phyloP scores from a whole-genome alignment of 2,797 vertebrate species.

The Yasuhikotakia modesta region DNA sequence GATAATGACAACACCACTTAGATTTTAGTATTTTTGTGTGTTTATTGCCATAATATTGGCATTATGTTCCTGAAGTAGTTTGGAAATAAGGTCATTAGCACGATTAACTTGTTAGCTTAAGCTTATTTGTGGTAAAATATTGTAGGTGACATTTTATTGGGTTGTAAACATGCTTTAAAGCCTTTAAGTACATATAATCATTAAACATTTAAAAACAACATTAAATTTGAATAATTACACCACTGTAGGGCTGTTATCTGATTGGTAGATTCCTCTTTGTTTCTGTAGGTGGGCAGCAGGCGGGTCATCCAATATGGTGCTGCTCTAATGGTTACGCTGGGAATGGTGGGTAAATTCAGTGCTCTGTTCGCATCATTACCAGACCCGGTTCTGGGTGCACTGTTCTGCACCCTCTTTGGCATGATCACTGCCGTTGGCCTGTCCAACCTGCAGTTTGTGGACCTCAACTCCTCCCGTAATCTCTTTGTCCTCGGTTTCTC shows the following conservation, averaged over 20 bases:
- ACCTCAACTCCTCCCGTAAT: constrained; percentile 96
- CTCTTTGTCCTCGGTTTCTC: constrained; percentile 97
- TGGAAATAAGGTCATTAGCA: not conserved
- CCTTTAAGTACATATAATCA: not conserved
- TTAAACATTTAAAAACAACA: too few species aligned
- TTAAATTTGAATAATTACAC: too few species aligned
- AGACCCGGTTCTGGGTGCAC: constrained; percentile 91
- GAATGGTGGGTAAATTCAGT: constrained; percentile 96
- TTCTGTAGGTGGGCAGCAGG: constrained; percentile 88
- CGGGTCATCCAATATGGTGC: constrained; percentile 96
- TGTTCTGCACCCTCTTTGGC: constrained; percentile 97
- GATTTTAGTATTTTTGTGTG: not conserved
- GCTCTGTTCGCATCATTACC: constrained; percentile 95
- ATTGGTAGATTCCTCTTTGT: constrained; percentile 14
- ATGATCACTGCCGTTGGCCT: constrained; percentile 98
- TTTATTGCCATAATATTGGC: too few species aligned
- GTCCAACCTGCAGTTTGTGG: constrained; percentile 97
- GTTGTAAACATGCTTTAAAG: not conserved
- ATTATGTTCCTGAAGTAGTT: too few species aligned
- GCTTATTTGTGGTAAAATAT: not conserved
- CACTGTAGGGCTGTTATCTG: not conserved
- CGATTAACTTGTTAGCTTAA: not conserved
- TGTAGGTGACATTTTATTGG: not conserved
- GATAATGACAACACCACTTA: not conserved
- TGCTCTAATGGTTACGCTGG: constrained; percentile 91